These are phyloP conservation scores for Perognathus longimembris DNA, from an alignment of 2,113 vertebrate species.

Conservation along the genomic window DNA sequence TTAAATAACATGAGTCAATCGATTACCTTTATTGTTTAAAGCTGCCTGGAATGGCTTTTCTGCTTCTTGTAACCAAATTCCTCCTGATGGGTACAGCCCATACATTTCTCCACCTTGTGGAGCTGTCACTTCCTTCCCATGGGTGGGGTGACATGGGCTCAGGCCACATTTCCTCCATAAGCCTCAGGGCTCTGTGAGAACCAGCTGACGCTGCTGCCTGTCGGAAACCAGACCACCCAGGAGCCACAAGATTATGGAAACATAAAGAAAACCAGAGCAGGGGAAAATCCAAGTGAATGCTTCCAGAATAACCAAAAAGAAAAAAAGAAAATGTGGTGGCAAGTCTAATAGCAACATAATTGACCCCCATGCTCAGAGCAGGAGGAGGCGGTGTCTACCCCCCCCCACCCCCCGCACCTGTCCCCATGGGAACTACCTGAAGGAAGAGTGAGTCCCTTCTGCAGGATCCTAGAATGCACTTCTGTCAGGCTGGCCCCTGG, in stretches of 20 bases:
- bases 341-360: slow-evolving; percentile 48
- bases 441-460: background rate
- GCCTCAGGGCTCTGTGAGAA: slow-evolving; percentile 79
- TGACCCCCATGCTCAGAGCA: slow-evolving; percentile 7
- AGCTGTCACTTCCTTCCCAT: slow-evolving; percentile 80
- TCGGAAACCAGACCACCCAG: slow-evolving; percentile 83
- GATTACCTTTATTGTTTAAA: slow-evolving; percentile 45
- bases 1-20: background rate
- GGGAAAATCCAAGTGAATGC: slow-evolving; percentile 74
- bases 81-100: slow-evolving; percentile 22
- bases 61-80: slow-evolving; percentile 66
- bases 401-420: too few species aligned
- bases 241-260: slow-evolving; percentile 82
- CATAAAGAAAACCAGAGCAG: slow-evolving; percentile 81
- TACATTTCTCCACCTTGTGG: slow-evolving; percentile 63
- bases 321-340: slow-evolving; percentile 30
- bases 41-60: slow-evolving; percentile 54
- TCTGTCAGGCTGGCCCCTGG: background rate
- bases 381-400: background rate
- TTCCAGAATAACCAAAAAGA: slow-evolving; percentile 78
- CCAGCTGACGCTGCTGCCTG: slow-evolving; percentile 82
- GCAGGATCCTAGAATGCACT: background rate
- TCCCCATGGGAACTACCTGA: background rate
- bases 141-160: slow-evolving; percentile 77
- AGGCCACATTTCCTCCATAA: slow-evolving; percentile 80